Conservation (phyloP, 2,797 vertebrate genomes). For the Melanotaenia maccullochi region DNA sequence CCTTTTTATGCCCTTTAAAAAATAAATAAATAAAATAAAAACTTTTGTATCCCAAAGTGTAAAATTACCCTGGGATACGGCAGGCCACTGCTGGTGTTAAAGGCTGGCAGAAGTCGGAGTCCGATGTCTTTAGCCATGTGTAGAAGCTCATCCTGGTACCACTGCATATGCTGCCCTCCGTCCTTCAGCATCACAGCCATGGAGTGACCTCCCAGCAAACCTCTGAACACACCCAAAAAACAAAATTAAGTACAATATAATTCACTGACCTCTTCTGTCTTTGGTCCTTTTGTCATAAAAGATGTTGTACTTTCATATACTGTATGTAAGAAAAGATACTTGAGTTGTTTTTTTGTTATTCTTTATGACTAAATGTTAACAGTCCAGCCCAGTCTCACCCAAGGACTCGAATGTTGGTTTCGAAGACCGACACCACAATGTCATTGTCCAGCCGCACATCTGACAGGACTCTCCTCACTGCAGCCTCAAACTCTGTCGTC, state of each 20-base stretch:
- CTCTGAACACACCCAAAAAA: constrained; percentile 76
- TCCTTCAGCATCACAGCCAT: constrained; percentile 97
- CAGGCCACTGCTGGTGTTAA: constrained; percentile 98
- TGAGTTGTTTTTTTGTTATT: not conserved
- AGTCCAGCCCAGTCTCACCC: constrained; percentile 86
- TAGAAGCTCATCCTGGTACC: constrained; percentile 95
- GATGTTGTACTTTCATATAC: not conserved
- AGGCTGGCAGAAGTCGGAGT: constrained; percentile 93
- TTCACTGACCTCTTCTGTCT: not conserved
- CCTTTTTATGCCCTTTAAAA: not conserved
- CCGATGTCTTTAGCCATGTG: constrained; percentile 97
- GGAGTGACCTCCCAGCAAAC: constrained; percentile 95
- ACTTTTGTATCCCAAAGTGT: too few relatives aligned
- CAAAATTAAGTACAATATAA: not conserved
- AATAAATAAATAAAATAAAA: too few relatives aligned
- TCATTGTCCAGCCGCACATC: constrained; percentile 98
- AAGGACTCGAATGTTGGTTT: constrained; percentile 98
- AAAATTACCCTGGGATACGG: constrained; percentile 90
- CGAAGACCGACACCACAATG: constrained; percentile 98
- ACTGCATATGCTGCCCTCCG: constrained; percentile 91
- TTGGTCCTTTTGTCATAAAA: not conserved
- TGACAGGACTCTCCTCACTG: constrained; percentile 92
- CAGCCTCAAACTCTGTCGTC: constrained; percentile 96
- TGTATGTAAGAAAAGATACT: not conserved
- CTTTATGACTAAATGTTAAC: not conserved